Evolutionary conservation across 2,888 invertebrate species (phyloP), one percentile per base, ranked within the genome.

Genomic region (Neoascia interrupta): DNA sequence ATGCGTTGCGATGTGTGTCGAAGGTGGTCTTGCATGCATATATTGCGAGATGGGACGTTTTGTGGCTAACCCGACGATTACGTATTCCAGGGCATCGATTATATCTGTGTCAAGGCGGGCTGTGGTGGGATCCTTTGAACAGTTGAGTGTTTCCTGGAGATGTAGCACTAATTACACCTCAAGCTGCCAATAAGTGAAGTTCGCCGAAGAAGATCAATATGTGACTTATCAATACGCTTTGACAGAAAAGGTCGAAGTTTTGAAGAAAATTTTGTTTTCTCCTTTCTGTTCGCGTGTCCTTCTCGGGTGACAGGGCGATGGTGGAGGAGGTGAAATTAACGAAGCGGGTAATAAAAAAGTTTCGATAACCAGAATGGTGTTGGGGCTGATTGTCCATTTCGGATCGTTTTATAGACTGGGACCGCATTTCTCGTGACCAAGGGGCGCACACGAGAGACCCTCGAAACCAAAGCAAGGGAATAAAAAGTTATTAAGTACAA

Each of bases 401-500:
- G n/a, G 11, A 15, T n/a, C 28, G 1, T 2, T n/a, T 31, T 21
- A 1, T 1, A 0, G n/a, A 26, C 4, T 23, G 16, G n/a, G n/a
- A n/a, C n/a, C n/a, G n/a, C n/a, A n/a, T n/a, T 34, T 18, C 15
- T 51, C 18, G 41, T 18, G 19, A 28, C 28, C 1, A 31, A n/a
- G 26, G 21, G 49, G 16, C n/a, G n/a, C n/a, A n/a, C n/a, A n/a
- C n/a, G n/a, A n/a, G n/a, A n/a, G n/a, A n/a, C n/a, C n/a, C n/a
- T n/a, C n/a, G n/a, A n/a, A n/a, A n/a, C n/a, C n/a, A n/a, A 49
- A 49, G 19, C 19, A 4, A 16, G 53, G 11, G n/a, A 54, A 15
- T 47, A 45, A 53, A 56, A 60, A 66, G 56, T 66, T 66, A 56
- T 66, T 54, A 66, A 66, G 53, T 58, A 61, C 61, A 63, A 69